phyloP scores from a whole-genome alignment of 2,888 invertebrate species.

The Eupithecia inturbata region DNA sequence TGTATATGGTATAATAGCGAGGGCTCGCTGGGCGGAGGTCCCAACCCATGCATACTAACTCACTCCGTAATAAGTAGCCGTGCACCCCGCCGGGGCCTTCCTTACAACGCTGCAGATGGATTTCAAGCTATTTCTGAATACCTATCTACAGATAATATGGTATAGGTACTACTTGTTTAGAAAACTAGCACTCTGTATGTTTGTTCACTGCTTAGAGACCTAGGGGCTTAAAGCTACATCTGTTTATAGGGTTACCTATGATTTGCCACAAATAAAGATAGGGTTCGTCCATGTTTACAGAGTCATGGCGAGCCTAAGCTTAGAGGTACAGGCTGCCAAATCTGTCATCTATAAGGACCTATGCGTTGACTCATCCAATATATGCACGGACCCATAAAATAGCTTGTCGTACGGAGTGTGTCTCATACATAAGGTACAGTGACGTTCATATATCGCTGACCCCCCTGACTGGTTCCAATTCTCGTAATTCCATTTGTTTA shows the following conservation, averaged over 20 bases:
- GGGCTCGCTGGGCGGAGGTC: constrained; percentile 66
- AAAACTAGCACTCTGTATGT: constrained; percentile 40
- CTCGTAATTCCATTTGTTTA: no score
- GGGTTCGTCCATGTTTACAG: not conserved
- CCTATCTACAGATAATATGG: constrained; percentile 4
- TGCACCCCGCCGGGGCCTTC: constrained; percentile 26
- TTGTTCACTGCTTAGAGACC: constrained; percentile 48
- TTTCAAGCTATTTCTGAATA: constrained; percentile 26
- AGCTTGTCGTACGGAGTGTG: no score
- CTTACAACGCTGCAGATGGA: constrained; percentile 28
- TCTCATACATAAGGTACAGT: no score
- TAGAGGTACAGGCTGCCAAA: not conserved
- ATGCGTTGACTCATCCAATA: not conserved
- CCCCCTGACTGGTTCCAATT: no score
- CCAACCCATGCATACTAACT: constrained; percentile 84
- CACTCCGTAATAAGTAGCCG: constrained; percentile 75
- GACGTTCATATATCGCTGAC: no score
- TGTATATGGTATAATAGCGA: constrained; percentile 58
- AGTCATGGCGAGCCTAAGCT: not conserved
- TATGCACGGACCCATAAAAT: no score
- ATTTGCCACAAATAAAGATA: not conserved
- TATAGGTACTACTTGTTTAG: not conserved
- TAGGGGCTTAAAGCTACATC: not conserved
- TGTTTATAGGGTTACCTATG: not conserved
- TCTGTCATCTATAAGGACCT: not conserved